Percentiles rank a stretch among this genome's conserved stretches.
These are phyloP conservation scores for Guaruba guarouba DNA, from an alignment of 2,113 vertebrate genomes.

Conservation along the genomic window DNA sequence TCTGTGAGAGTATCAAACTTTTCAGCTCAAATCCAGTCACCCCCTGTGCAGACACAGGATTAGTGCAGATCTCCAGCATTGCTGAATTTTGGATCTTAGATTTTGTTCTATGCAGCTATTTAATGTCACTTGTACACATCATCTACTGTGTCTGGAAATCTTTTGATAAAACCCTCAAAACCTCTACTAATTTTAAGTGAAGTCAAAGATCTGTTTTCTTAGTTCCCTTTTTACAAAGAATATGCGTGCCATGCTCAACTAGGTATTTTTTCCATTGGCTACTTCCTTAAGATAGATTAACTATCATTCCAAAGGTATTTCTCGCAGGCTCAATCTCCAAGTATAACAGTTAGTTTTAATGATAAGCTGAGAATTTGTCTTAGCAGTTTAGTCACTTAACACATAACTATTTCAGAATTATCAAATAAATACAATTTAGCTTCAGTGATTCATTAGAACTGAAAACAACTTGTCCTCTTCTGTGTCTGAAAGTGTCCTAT, in stretches of 20 bases:
- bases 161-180: not conserved
- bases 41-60: not conserved
- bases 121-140: not conserved
- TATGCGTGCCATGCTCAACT: not conserved
- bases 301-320: not conserved
- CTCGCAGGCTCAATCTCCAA: not conserved
- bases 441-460: not conserved
- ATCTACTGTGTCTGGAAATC: not conserved
- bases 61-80: not conserved
- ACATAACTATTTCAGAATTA: not conserved
- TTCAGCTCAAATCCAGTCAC: not conserved
- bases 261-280: not conserved
- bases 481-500: not conserved
- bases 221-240: not conserved
- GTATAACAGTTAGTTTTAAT: not conserved
- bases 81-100: not conserved
- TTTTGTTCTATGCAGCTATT: not conserved
- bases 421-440: not conserved
- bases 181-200: not conserved
- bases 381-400: slow-evolving; percentile 14
- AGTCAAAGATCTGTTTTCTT: not conserved
- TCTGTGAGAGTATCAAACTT: not conserved
- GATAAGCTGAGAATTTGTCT: not conserved
- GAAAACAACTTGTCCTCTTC: not conserved
- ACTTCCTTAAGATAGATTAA: not conserved